A percentile compares a stretch with the other conserved stretches of the same genome.
These are phyloP conservation scores for Bibio marci DNA, from an alignment of 2,888 invertebrate species.

Conservation along the genomic window DNA sequence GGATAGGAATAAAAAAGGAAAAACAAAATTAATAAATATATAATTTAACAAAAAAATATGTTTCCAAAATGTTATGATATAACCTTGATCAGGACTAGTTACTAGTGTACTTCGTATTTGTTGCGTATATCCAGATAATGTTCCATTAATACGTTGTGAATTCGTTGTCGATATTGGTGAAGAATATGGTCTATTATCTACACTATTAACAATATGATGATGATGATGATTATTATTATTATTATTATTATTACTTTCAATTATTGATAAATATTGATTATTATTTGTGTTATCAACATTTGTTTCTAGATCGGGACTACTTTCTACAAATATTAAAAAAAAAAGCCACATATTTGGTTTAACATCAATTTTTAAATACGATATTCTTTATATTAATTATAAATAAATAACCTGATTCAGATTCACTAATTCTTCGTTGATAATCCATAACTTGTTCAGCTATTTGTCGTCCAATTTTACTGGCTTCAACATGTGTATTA, in stretches of 20 bases:
- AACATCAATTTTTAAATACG: too few relatives aligned
- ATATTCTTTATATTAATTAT: too few relatives aligned
- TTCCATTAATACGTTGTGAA: slow-evolving; percentile 9
- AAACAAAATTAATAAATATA: neutral
- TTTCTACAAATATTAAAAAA: slow-evolving; percentile 5
- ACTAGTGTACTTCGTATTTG: slow-evolving; percentile 21
- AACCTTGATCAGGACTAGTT: slow-evolving; percentile 18
- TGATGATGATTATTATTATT: too few relatives aligned
- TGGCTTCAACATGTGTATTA: slow-evolving; percentile 62
- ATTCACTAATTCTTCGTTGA: slow-evolving; percentile 35
- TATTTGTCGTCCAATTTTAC: slow-evolving; percentile 70
- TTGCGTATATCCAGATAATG: slow-evolving; percentile 11
- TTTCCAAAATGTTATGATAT: too few relatives aligned
- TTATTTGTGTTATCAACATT: neutral
- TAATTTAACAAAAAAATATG: neutral
- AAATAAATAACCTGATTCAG: slow-evolving; percentile 22
- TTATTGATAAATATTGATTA: neutral
- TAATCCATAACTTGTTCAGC: slow-evolving; percentile 57
- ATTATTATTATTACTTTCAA: too few relatives aligned
- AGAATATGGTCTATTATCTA: slow-evolving; percentile 1
- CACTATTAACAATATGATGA: too few relatives aligned
- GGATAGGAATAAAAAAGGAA: neutral
- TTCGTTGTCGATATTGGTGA: neutral
- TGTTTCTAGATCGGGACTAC: slow-evolving; percentile 11
- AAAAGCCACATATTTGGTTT: neutral